Percentiles rank a stretch among this genome's conserved stretches.
These are phyloP conservation scores for Cantharis nigra DNA, from an alignment of 2,888 invertebrate genomes.

Conservation along the genomic window DNA sequence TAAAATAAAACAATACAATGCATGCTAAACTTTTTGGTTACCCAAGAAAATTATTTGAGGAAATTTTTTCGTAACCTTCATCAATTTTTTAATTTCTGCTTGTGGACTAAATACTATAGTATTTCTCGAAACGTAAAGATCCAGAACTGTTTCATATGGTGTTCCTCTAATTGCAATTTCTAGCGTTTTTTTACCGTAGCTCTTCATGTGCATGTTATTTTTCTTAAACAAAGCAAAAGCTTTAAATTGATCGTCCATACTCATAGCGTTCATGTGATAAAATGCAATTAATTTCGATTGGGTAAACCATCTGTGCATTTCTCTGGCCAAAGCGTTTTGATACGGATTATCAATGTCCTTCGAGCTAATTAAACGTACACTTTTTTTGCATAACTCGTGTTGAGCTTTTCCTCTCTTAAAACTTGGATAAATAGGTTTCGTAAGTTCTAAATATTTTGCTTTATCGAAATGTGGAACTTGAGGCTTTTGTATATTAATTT, in stretches of 20 bases:
- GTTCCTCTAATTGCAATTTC: conserved; percentile 69
- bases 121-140: conserved; percentile 67
- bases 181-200: conserved; percentile 69
- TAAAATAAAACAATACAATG: not conserved
- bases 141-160: conserved; percentile 68
- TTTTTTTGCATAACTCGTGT: conserved; percentile 60
- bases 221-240: conserved; percentile 66
- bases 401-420: conserved; percentile 57
- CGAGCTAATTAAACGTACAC: conserved; percentile 26
- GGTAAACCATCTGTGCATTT: conserved; percentile 71
- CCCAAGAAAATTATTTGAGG: conserved; percentile 75
- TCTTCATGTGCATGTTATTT: conserved; percentile 71
- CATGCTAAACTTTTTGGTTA: conserved; percentile 41
- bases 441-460: conserved; percentile 67
- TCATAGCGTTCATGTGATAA: conserved; percentile 74
- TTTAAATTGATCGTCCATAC: conserved; percentile 67
- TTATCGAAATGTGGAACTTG: conserved; percentile 71
- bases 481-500: conserved; percentile 79
- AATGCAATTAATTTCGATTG: conserved; percentile 74
- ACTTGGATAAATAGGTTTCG: conserved; percentile 64
- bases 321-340: conserved; percentile 72
- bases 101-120: conserved; percentile 74
- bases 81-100: conserved; percentile 63
- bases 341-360: conserved; percentile 68
- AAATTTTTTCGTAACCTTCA: conserved; percentile 70